Percentiles rank a stretch among this genome's conserved stretches.
Conservation (phyloP, 2,888 invertebrate species). For the Lobophora halterata region DNA sequence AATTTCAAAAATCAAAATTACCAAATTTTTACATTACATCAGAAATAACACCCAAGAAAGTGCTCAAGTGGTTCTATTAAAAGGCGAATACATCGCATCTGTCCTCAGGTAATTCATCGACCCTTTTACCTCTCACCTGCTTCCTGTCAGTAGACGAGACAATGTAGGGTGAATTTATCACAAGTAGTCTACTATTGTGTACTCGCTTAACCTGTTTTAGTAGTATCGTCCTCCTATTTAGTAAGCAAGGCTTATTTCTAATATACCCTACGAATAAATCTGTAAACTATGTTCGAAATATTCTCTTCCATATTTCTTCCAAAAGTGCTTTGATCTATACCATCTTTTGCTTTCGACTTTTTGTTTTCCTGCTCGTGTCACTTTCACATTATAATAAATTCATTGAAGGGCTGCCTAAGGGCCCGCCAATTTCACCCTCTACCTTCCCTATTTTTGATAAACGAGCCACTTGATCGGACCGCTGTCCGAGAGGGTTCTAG, state of each 20-base stretch:
- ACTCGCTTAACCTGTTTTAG: too few species aligned
- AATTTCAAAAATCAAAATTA: too few species aligned
- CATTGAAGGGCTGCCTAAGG: constrained; percentile 43
- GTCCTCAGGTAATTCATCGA: constrained; percentile 48
- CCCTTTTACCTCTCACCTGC: constrained; percentile 55
- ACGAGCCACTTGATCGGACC: constrained; percentile 63
- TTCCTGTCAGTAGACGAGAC: constrained; percentile 39
- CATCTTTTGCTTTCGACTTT: constrained; percentile 30
- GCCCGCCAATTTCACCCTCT: constrained; percentile 48
- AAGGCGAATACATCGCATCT: constrained; percentile 22
- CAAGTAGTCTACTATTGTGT: too few species aligned
- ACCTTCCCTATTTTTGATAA: constrained; percentile 67
- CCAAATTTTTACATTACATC: too few species aligned
- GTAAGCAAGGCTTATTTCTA: too few species aligned
- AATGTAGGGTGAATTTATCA: constrained; percentile 18
- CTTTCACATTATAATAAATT: constrained; percentile 44
- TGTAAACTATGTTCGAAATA: too few species aligned
- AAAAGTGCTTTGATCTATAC: constrained; percentile 16
- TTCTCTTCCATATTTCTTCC: not conserved
- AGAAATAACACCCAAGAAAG: constrained; percentile 8
- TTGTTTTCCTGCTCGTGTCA: constrained; percentile 28
- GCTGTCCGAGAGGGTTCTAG: constrained; percentile 49
- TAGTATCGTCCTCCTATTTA: too few species aligned
- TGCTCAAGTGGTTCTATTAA: constrained; percentile 12
- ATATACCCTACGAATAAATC: too few species aligned